Conservation (phyloP, 2,797 vertebrate species). For the Xerus rutilus region DNA sequence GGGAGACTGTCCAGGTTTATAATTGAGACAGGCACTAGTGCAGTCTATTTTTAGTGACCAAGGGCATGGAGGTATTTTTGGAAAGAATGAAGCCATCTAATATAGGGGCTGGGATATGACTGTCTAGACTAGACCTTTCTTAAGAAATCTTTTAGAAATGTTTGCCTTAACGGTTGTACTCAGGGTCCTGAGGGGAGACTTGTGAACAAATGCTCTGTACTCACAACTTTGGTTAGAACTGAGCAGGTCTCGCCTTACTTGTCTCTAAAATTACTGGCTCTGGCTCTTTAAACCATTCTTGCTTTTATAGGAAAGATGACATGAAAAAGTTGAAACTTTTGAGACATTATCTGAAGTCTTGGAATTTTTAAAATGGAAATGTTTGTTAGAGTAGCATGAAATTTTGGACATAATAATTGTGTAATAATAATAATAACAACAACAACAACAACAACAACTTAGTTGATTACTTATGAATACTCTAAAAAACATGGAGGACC, state of each 20-base stretch:
- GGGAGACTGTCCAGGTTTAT: constrained; percentile 32
- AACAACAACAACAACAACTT: constrained; percentile 21
- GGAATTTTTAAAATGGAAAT: neutral
- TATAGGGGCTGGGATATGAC: neutral
- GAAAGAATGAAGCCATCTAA: constrained; percentile 58
- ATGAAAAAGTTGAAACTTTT: constrained; percentile 37
- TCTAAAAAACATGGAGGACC: constrained; percentile 8
- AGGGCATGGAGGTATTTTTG: constrained; percentile 68
- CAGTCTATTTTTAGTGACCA: constrained; percentile 73
- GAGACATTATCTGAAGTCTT: neutral
- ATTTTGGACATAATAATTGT: constrained; percentile 33
- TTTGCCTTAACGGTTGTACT: neutral
- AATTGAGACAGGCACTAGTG: constrained; percentile 20
- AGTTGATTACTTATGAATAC: constrained; percentile 14
- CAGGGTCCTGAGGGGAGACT: neutral
- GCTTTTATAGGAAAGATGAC: neutral
- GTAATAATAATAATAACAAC: neutral
- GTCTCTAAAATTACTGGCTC: neutral
- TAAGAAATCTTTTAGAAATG: constrained; percentile 41
- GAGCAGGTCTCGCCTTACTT: accelerated
- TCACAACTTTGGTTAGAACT: neutral
- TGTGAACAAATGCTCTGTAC: neutral
- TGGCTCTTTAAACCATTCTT: neutral
- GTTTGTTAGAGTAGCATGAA: constrained; percentile 1
- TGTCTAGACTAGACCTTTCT: constrained; percentile 75